Conservation (phyloP, 2,797 vertebrate genomes). For the Dryobates pubescens region DNA sequence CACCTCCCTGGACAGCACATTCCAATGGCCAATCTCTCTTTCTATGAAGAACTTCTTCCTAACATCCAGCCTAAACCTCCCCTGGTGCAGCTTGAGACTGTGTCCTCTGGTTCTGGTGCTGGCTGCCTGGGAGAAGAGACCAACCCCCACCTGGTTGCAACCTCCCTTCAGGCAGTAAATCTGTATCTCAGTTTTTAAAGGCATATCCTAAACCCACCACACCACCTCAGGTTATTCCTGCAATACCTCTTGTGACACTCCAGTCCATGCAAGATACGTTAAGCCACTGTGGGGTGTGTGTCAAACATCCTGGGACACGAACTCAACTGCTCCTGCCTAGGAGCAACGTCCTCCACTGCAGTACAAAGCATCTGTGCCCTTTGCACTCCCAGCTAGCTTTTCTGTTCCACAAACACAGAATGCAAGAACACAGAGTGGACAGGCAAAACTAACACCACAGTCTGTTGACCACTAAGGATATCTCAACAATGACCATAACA, state of each 20-base stretch:
- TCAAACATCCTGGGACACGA: background rate
- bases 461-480: background rate
- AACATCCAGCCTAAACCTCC: too few relatives aligned
- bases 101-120: too few relatives aligned
- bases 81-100: too few relatives aligned
- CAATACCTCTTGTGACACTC: constrained; percentile 53
- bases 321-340: background rate
- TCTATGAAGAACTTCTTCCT: too few relatives aligned
- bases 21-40: too few relatives aligned
- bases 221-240: background rate
- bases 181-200: too few relatives aligned
- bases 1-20: too few relatives aligned
- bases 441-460: background rate
- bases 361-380: accelerated
- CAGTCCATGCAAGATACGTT: constrained; percentile 32
- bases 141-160: too few relatives aligned
- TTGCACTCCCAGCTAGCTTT: background rate
- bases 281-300: background rate
- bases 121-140: too few relatives aligned
- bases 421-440: background rate
- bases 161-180: too few relatives aligned
- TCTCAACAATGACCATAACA: background rate
- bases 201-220: too few relatives aligned
- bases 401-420: background rate
- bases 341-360: background rate